Evolutionary conservation across 1,140 invertebrate genomes (phyloP), one percentile per base, ranked within the genome.

Genomic region (Drosophila gunungcola): DNA sequence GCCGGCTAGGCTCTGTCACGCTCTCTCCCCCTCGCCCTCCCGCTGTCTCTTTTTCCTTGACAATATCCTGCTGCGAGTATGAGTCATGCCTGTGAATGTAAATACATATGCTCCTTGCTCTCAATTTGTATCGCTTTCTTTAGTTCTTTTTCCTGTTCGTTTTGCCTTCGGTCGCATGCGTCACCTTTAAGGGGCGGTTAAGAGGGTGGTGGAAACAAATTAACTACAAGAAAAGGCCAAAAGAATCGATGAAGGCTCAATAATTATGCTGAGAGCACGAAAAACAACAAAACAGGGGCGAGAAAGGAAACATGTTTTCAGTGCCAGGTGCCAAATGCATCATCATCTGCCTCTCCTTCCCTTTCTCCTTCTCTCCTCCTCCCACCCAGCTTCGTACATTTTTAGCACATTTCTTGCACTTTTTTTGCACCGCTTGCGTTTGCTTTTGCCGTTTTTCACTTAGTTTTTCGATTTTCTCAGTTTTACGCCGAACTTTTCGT

Each of bases 301-400:
- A 21, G 6, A 34, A 3, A 41, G 41, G 38, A 36, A 25, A 29
- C n/a, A 36, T 74, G 72, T 55, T 63, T 55, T 63, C 38, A 45
- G 68, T 81, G 78, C 68, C 83, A 85, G 82, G 69, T 85, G 82
- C 83, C 82, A 85, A 85, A 72, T 85, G 82, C 82, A 85, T 86
- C 82, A 84, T 80, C 64, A 83, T 56, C 65, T 68, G 54, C 64
- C 52, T 46, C 49, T 52, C 29, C 51, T 3, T 41, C 11, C 34
- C 21, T 9, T 49, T 27, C 36, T 16, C n/a, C 32, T 32, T 10
- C 21, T 12, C 29, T 38, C 34, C 41, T 34, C 36, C 42, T 43
- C 29, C 25, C 52, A 41, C 55, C 55, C 85, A 82, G 73, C 81
- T 82, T 80, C 83, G 82, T 83, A 86, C 75, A 86, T 86, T 86